Conservation (phyloP, 2,113 vertebrate species). For the Leptobrachium leishanense region DNA sequence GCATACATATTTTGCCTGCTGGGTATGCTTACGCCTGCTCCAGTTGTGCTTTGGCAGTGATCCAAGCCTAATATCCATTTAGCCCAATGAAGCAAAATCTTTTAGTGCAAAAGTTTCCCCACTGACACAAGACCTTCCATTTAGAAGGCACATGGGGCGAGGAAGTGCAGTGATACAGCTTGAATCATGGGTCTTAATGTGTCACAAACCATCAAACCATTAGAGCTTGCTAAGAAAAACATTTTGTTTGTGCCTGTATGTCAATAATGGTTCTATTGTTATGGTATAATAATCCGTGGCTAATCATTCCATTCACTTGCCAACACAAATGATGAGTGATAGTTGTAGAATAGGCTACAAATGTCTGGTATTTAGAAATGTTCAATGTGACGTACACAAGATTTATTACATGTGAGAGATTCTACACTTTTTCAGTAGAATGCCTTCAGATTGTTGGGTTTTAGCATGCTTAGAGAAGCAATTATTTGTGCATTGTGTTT, state of each 20-base stretch:
- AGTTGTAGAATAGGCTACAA: too few species aligned
- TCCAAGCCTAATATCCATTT: constrained; percentile 6
- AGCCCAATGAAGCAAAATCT: constrained; percentile 3
- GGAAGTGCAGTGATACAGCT: not conserved
- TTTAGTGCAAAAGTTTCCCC: not conserved
- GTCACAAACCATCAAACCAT: constrained; percentile 13
- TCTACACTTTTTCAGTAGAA: too few species aligned
- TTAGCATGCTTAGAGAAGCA: too few species aligned
- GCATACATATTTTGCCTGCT: not conserved
- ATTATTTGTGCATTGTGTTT: not conserved
- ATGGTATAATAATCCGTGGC: too few species aligned
- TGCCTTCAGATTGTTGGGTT: too few species aligned
- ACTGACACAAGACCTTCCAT: constrained; percentile 4
- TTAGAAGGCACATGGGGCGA: not conserved
- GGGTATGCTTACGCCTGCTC: not conserved
- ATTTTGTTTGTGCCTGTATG: not conserved
- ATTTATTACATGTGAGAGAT: too few species aligned
- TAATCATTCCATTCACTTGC: too few species aligned
- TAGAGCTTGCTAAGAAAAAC: constrained; percentile 1
- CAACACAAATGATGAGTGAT: too few species aligned
- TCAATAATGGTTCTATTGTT: not conserved
- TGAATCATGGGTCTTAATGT: not conserved
- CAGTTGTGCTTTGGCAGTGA: not conserved
- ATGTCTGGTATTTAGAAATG: too few species aligned
- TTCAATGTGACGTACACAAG: too few species aligned